Evolutionary conservation across 2,113 vertebrate genomes (phyloP), one percentile per base, ranked within the genome.

Genomic region (Notothenia rossii): DNA sequence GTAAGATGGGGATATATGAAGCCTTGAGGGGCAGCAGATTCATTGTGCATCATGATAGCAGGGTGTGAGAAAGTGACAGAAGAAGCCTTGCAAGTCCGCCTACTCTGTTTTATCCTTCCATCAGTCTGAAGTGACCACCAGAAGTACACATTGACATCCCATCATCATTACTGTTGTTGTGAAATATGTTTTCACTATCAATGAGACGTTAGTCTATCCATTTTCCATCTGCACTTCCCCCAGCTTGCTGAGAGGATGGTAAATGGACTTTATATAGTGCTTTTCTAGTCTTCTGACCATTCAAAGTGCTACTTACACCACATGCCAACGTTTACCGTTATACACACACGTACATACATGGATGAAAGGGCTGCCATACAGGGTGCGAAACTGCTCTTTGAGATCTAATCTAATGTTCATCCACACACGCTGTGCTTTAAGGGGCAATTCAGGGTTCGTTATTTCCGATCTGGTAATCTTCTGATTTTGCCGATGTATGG

Each of bases 111-210:
- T 56, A 18, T 49, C 33, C 73, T 10, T 72, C 48, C 18, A 72
- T 51, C 22, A 5, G 36, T 61, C 66, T 63, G 48, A 62, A 62
- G 69, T 63, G 43, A 36, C 29, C 59, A 80, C 45, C 62, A 61
- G 59, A 65, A 48, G 25, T 56, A 46, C 22, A 51, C 43, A 36
- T 56, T 53, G 73, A 83, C 33, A 49, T 70, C 36, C 33, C 68
- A 67, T 85, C 40, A 33, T 74, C 61, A 59, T 79, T 25, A 74
- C 14, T 50, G 67, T 67, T 5, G 10, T 51, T 2, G 7, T 55
- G 77, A 68, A 51, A 55, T 50, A 83, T 88, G 77, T 74, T 80
- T 53, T 76, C 51, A 60, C 77, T 81, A 83, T 75, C 43, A 75
- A 36, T 18, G 61, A 58, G 22, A 56, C 5, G 15, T 4, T 67